phyloP scores from a whole-genome alignment of 2,888 invertebrate species.

The Scaptomyza parva region DNA sequence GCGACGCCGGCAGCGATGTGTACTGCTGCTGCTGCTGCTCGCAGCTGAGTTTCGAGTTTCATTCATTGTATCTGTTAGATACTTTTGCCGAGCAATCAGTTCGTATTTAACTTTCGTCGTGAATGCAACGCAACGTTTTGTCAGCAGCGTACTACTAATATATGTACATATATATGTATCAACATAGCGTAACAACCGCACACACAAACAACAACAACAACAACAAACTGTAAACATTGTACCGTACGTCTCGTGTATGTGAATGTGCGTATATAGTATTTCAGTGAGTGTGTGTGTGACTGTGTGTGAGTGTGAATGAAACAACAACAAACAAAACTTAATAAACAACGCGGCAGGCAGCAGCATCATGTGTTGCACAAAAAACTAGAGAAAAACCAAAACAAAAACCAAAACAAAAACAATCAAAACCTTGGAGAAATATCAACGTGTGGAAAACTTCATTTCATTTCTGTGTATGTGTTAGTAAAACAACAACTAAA shows the following conservation, averaged over 20 bases:
- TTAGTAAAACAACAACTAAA: neutral
- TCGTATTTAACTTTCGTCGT: constrained; percentile 83
- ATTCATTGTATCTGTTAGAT: constrained; percentile 76
- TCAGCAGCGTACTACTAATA: constrained; percentile 56
- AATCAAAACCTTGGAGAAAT: constrained; percentile 54
- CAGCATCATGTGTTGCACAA: constrained; percentile 72
- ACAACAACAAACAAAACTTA: constrained; percentile 20
- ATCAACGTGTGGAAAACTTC: constrained; percentile 47
- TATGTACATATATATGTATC: neutral
- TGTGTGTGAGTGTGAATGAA: constrained; percentile 44
- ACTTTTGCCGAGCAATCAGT: constrained; percentile 69
- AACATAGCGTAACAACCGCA: constrained; percentile 28
- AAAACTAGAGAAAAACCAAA: constrained; percentile 12
- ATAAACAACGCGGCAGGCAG: constrained; percentile 13
- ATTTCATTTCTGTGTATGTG: constrained; percentile 25
- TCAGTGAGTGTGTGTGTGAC: constrained; percentile 1
- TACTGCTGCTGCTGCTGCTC: neutral
- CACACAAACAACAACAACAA: constrained; percentile 35
- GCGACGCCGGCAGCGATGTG: constrained; percentile 35
- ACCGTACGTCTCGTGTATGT: constrained; percentile 22
- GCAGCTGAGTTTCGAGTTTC: constrained; percentile 75
- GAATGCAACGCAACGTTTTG: constrained; percentile 79
- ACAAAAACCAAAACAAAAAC: constrained; percentile 18
- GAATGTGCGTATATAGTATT: constrained; percentile 1
- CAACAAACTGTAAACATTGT: constrained; percentile 38